Evolutionary conservation across 2,113 vertebrate species (phyloP).

Genomic region (Dipodomys merriami): DNA sequence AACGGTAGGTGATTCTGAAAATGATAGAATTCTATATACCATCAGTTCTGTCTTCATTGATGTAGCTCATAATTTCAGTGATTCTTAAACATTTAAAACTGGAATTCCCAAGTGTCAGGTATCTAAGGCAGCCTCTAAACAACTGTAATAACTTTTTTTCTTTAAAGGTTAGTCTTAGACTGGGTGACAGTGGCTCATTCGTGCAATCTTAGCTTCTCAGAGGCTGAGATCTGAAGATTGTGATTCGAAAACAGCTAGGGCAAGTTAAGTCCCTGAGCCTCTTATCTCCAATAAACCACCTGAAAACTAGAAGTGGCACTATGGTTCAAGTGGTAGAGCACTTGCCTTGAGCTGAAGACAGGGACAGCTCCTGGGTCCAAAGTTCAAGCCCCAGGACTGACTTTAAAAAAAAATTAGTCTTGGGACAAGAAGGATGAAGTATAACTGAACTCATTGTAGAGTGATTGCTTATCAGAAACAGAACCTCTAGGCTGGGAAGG

Average conservation of each 20-base stretch:
- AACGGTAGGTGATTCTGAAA: constrained; percentile 89
- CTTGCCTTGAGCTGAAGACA: no score
- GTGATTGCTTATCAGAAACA: neutral
- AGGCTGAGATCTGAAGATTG: no score
- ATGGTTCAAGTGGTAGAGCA: no score
- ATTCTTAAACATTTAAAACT: neutral
- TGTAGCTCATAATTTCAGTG: neutral
- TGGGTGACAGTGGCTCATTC: no score
- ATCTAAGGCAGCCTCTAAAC: neutral
- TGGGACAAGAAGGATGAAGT: neutral
- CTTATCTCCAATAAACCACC: no score
- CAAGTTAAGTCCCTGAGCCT: no score
- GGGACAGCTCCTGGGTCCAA: no score
- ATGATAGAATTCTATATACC: constrained; percentile 87
- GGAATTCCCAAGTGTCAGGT: neutral
- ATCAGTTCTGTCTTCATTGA: neutral
- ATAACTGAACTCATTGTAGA: neutral
- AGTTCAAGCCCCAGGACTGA: no score
- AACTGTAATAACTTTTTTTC: neutral
- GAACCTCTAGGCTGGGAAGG: neutral
- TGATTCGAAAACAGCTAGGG: no score
- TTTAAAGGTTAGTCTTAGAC: neutral
- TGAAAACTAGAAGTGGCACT: no score
- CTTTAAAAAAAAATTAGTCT: neutral
- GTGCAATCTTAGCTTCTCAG: no score